Base-by-base conservation (phyloP, 2,888 invertebrate genomes). In the Athalia cordata region DNA sequence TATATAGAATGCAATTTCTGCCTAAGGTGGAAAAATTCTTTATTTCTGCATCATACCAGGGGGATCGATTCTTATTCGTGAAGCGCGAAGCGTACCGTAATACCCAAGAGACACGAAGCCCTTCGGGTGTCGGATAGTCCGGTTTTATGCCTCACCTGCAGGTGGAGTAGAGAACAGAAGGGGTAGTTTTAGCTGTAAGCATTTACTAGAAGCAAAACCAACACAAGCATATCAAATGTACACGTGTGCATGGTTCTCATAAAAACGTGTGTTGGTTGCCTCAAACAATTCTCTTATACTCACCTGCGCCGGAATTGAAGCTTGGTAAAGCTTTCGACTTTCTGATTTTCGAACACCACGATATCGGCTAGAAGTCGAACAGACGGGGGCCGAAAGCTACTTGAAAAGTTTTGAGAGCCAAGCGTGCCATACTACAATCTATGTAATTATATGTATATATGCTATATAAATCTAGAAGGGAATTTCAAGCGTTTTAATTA, bases 51-150 rank as follows among this genome's bases (percentile, higher is more conserved):
- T 29, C 11, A 29, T 15, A 13, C 52, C 62, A 49, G 61, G 11
- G 47, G 62, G 78, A 86, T 87, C 87, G 87, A 87, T 87, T 86
- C 85, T 85, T 84, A 86, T 87, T 87, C 85, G 81, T 81, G 70
- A 78, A 29, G 29, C 29, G 78, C 81, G n/a, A 64, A 45, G 11
- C 29, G 29, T 64, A 50, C 50, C 78, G 82, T 87, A 87, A 87
- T 87, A 84, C 83, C 86, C 83, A 82, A 81, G 81, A 84, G 84
- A 81, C 87, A 87, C 87, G 87, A 86, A 85, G 84, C 72, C 59
- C 72, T 47, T 29, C 9, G 72, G 59, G 72, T 72, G 72, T 72
- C 45, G 47, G 59, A 29, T 72, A 45, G 72, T 72, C 59, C n/a
- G n/a, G 59, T 47, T 57, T 72, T 72, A 72, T 72, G 57, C 72